Base-by-base conservation (phyloP, 2,797 vertebrate genomes). In the Fistularia tabacaria region DNA sequence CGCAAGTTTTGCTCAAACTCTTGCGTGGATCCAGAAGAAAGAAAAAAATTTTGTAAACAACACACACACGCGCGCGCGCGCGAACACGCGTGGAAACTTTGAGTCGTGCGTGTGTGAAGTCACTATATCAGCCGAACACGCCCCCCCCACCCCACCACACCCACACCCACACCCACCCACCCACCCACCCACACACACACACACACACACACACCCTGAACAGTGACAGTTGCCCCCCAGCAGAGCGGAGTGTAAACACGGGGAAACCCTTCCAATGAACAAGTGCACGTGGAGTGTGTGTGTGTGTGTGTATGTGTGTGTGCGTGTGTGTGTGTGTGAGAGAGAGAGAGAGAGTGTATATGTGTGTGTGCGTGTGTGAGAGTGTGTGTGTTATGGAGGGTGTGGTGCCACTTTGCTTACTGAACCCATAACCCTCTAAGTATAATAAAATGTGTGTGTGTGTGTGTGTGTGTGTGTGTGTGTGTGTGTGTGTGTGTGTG, bases 221-320 rank as follows among this genome's bases (percentile, higher is more conserved):
- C 59, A 54, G 68, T 71, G 67, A 64, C 66, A 72, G 59, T 66
- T 51, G 59, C 60, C 67, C 39, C 74, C 69, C 63, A 66, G 49
- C 65, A 80, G 66, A 68, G 68, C 60, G 66, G 49, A 63, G 70
- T 79, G 74, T 85, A 86, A 86, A 86, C 84, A 87, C 60, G 48
- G 81, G 77, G 78, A 85, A 65, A 82, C 79, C 77, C 80, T 69
- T 45, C 59, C 65, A 63, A 77, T 74, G 73, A 67, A 64, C 76
- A 80, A 75, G 59, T 82, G 71, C 88, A 89, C 88, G 85, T 90
- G 85, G 82, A 77, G 71, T 66, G 66, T 64, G 61, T 49, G 51
- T 51, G 46, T 55, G 52, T 51, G 59, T 40, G 63, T 49, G 57
- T 53, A 57, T 55, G 66, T 56, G 57, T 46, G 45, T 63, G 54